Conservation (phyloP, 2,797 vertebrate species). For the Ciconia nigra region DNA sequence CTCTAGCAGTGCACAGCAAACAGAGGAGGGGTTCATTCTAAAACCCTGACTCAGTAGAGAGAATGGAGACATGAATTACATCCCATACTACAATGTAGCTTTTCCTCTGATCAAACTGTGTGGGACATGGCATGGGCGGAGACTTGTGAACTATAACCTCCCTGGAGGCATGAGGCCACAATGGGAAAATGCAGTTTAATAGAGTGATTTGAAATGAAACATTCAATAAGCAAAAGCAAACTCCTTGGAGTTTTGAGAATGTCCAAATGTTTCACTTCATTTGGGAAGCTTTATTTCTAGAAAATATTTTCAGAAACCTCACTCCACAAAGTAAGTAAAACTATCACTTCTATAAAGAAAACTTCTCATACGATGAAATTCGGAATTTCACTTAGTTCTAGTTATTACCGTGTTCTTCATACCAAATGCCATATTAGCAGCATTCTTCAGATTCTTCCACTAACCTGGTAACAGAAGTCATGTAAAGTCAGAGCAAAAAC, state of each 20-base stretch:
- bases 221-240: background rate
- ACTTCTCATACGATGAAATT: background rate
- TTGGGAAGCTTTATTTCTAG: background rate
- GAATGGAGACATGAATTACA: background rate
- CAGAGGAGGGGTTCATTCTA: background rate
- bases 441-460: background rate
- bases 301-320: background rate
- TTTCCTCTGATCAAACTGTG: background rate
- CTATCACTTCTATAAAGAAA: background rate
- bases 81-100: background rate
- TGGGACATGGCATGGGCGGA: background rate
- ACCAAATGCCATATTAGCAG: background rate
- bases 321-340: background rate
- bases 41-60: background rate
- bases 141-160: background rate
- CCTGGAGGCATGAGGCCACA: background rate
- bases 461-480: background rate
- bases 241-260: background rate
- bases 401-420: background rate
- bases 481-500: background rate
- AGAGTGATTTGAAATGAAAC: background rate
- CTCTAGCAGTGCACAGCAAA: background rate
- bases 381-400: background rate
- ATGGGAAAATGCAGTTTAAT: conserved; percentile 9
- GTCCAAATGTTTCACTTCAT: background rate